Conservation (phyloP, 2,113 vertebrate species). For the Litocranius walleri region DNA sequence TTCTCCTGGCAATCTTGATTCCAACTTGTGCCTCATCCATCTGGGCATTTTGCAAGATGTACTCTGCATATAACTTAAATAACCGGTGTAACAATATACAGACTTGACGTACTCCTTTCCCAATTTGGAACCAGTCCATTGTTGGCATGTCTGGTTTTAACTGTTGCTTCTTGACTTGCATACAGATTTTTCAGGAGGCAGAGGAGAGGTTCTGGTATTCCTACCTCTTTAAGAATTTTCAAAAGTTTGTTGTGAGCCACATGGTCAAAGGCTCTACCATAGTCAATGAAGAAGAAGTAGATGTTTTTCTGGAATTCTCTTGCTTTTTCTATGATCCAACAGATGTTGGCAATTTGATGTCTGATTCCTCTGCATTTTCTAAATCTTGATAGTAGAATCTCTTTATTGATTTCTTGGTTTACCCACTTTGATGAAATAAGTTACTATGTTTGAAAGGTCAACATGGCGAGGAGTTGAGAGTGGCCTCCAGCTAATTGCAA, state of each 20-base stretch:
- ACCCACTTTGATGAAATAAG: neutral
- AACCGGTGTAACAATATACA: neutral
- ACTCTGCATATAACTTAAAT: neutral
- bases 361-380: neutral
- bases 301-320: neutral
- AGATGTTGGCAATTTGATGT: neutral
- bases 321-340: neutral
- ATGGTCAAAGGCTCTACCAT: rapidly evolving
- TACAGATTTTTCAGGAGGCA: neutral
- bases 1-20: neutral
- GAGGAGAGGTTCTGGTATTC: neutral
- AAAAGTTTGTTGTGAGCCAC: neutral
- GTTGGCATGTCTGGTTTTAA: neutral
- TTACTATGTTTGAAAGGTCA: neutral
- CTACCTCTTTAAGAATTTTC: neutral
- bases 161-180: neutral
- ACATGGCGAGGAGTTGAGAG: neutral
- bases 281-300: neutral
- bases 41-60: neutral
- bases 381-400: neutral
- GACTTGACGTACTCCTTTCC: neutral
- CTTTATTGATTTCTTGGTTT: neutral
- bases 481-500: neutral
- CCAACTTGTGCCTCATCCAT: neutral
- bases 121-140: neutral